These are phyloP conservation scores for Cotesia chilonis DNA, from an alignment of 1,140 invertebrate species.

Conservation along the genomic window DNA sequence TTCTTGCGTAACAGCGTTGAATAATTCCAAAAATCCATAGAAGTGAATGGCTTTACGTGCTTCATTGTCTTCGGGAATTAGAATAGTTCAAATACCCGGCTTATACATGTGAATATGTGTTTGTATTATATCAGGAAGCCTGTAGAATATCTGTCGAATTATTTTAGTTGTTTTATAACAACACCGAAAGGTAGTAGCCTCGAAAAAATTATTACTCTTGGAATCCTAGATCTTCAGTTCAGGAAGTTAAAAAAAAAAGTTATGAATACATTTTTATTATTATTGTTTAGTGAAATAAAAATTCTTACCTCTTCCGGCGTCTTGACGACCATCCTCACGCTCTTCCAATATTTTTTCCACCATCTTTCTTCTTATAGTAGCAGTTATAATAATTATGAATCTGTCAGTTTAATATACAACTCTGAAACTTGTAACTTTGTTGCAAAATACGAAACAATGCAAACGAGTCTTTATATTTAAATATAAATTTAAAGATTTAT, in stretches of 20 bases:
- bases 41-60: too few species aligned
- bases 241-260: not conserved
- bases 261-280: conserved; percentile 8
- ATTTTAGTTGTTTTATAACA: too few species aligned
- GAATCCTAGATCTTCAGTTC: not conserved
- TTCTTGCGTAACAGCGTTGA: too few species aligned
- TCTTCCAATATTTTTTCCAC: conserved; percentile 63
- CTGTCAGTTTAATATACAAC: not conserved
- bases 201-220: too few species aligned
- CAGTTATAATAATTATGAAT: conserved; percentile 1
- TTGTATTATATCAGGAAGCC: too few species aligned
- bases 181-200: too few species aligned
- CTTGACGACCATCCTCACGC: conserved; percentile 54
- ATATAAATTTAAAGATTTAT: conserved; percentile 9
- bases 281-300: not conserved
- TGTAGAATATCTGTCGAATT: too few species aligned
- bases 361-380: conserved; percentile 48
- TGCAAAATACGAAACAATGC: not conserved
- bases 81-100: too few species aligned
- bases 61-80: too few species aligned
- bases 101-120: too few species aligned
- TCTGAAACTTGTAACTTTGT: not conserved
- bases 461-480: conserved; percentile 4
- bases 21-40: too few species aligned
- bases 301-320: conserved; percentile 53